phyloP scores from a whole-genome alignment of 2,797 vertebrate genomes.

The Gorsachius magnificus region DNA sequence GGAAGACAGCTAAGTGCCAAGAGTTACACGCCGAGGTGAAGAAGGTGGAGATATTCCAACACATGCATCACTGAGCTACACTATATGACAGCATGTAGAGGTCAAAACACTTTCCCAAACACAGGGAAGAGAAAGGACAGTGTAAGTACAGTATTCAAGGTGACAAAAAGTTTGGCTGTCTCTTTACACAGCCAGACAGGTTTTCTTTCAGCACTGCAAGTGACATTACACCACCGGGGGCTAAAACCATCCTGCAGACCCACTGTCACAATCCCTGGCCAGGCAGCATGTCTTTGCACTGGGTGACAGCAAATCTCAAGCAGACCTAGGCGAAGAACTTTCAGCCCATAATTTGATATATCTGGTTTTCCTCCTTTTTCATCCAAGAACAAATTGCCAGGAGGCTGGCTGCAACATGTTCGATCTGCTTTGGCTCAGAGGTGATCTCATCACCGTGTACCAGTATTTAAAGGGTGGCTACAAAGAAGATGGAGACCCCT shows the following conservation, averaged over 20 bases:
- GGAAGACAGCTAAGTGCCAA: background rate
- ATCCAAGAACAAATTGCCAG: background rate
- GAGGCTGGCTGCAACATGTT: slow-evolving; percentile 5
- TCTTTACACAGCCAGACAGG: background rate
- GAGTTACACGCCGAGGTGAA: background rate
- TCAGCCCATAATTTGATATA: background rate
- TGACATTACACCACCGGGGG: background rate
- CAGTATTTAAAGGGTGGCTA: no score
- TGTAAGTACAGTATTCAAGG: background rate
- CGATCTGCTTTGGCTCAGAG: background rate
- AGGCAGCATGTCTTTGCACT: background rate
- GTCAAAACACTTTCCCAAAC: background rate
- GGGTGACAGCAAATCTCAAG: background rate
- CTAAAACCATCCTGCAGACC: background rate
- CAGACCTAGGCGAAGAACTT: background rate
- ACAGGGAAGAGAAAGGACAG: background rate
- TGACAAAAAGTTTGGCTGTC: background rate
- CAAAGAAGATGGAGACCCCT: no score
- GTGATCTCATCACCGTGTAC: no score
- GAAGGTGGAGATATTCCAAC: background rate
- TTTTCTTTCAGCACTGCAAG: background rate
- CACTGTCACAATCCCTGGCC: background rate
- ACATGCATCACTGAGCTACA: background rate
- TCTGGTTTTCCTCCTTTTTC: background rate
- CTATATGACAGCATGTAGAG: background rate